These are phyloP conservation scores for Choristoneura fumiferana DNA, from an alignment of 1,140 invertebrate genomes.

Conservation along the genomic window DNA sequence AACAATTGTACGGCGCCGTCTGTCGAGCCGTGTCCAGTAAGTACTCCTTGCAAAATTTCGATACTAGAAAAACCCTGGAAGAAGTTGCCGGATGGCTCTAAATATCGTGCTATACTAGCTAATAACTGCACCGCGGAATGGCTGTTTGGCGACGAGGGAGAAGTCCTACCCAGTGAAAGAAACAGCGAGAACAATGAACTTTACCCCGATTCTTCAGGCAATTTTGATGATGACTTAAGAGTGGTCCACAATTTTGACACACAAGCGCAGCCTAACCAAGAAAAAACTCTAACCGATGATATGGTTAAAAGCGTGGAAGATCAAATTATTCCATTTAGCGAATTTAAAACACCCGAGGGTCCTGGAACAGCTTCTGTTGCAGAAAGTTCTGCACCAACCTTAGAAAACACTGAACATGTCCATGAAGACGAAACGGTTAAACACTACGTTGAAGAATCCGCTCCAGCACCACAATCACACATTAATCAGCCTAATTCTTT, in stretches of 20 bases:
- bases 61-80: slow-evolving; percentile 74
- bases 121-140: slow-evolving; percentile 76
- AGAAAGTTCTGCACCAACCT: slow-evolving; percentile 12
- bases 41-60: slow-evolving; percentile 58
- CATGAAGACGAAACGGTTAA: slow-evolving; percentile 29
- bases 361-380: slow-evolving; percentile 8
- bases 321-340: slow-evolving; percentile 63
- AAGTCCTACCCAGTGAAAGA: slow-evolving; percentile 38
- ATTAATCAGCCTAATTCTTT: slow-evolving; percentile 30
- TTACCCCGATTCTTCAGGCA: slow-evolving; percentile 32
- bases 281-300: slow-evolving; percentile 49
- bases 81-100: slow-evolving; percentile 62
- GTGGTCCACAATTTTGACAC: slow-evolving; percentile 47
- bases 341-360: slow-evolving; percentile 28
- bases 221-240: slow-evolving; percentile 53
- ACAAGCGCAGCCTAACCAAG: slow-evolving; percentile 40
- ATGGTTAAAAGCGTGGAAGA: slow-evolving; percentile 63
- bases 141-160: slow-evolving; percentile 64
- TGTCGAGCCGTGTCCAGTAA: slow-evolving; percentile 34
- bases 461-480: slow-evolving; percentile 26
- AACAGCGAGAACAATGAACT: slow-evolving; percentile 31
- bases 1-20: slow-evolving; percentile 45
- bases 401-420: slow-evolving; percentile 24
- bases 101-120: slow-evolving; percentile 65
- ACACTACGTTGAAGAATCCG: slow-evolving; percentile 30